These are phyloP conservation scores for Paramormyrops kingsleyae DNA, from an alignment of 2,113 vertebrate genomes.

Conservation along the genomic window DNA sequence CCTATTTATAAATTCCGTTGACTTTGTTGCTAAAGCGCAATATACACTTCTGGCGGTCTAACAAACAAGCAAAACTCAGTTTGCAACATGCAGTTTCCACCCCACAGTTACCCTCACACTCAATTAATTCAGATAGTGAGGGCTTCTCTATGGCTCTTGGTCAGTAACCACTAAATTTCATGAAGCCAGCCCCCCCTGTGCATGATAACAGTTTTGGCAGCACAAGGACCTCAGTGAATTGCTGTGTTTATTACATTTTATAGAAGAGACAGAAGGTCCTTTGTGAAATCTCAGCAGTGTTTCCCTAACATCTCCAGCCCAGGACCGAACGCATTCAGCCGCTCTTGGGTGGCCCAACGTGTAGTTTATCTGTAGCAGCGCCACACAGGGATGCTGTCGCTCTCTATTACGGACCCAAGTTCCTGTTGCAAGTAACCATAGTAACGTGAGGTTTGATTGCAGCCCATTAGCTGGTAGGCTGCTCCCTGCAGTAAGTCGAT, in stretches of 20 bases:
- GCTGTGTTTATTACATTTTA: slow-evolving; percentile 16
- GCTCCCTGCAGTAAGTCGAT: slow-evolving; percentile 19
- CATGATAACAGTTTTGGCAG: slow-evolving; percentile 7
- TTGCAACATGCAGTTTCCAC: background rate
- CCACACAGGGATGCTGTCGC: slow-evolving; percentile 7
- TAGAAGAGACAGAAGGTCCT: slow-evolving; percentile 27
- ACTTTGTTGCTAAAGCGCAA: background rate
- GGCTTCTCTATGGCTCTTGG: background rate
- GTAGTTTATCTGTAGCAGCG: background rate
- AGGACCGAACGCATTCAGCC: slow-evolving; percentile 14
- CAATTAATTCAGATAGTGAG: background rate
- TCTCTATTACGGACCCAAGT: slow-evolving; percentile 14
- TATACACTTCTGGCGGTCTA: background rate
- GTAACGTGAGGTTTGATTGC: slow-evolving; percentile 46
- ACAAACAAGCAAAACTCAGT: background rate
- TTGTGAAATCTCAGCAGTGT: slow-evolving; percentile 28
- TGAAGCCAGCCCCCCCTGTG: slow-evolving; percentile 7
- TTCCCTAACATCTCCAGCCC: slow-evolving; percentile 31
- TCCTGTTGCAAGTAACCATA: slow-evolving; percentile 48
- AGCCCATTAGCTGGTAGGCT: slow-evolving; percentile 30
- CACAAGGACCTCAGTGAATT: background rate
- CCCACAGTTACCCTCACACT: background rate
- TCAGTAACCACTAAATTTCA: background rate
- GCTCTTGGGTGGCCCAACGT: slow-evolving; percentile 28
- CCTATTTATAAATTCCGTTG: background rate